phyloP scores from a whole-genome alignment of 1,140 invertebrate species.

The Drosophila nebulosa region DNA sequence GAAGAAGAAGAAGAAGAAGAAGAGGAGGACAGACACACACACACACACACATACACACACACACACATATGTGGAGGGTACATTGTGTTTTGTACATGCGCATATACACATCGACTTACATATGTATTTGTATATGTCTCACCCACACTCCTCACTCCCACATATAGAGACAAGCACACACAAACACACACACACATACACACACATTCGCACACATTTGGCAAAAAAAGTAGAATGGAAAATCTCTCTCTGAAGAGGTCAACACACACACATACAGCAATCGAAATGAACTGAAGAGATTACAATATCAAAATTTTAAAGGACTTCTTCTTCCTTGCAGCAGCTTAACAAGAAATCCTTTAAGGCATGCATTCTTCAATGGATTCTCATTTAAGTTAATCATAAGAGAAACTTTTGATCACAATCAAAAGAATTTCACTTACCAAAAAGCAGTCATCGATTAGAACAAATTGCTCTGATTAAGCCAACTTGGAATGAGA shows the following conservation, averaged over 20 bases:
- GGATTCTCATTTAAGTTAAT: too few species aligned
- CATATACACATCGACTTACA: neutral
- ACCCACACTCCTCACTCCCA: neutral
- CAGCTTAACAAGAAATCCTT: too few species aligned
- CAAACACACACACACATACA: neutral
- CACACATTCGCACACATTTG: neutral
- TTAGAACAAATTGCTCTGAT: too few species aligned
- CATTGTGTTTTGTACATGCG: neutral
- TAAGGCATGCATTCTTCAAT: too few species aligned
- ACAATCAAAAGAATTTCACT: too few species aligned
- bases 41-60: constrained; percentile 27
- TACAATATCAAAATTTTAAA: neutral
- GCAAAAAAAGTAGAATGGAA: neutral
- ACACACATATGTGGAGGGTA: neutral
- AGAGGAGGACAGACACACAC: constrained; percentile 66
- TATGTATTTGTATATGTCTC: constrained; percentile 5
- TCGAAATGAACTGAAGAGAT: neutral
- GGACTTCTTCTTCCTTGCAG: neutral
- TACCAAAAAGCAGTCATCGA: too few species aligned
- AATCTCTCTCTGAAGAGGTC: neutral
- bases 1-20: constrained; percentile 36
- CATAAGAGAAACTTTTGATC: too few species aligned
- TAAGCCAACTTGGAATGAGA: too few species aligned
- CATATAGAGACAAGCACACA: constrained; percentile 18
- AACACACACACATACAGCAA: neutral